Evolutionary conservation across 2,113 vertebrate genomes (phyloP).

Genomic region (Pelvicachromis taeniatus): DNA sequence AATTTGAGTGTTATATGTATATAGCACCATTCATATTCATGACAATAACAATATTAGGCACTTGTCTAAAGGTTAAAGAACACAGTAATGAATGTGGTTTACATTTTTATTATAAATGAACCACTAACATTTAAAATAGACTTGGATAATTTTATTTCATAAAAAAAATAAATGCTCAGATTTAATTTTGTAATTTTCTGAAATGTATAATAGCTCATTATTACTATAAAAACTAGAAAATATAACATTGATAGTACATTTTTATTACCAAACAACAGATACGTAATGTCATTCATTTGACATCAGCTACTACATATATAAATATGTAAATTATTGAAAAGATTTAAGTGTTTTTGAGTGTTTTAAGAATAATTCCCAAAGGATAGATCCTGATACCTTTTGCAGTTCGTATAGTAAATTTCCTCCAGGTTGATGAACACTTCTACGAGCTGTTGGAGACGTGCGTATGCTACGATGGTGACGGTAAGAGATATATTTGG

Average conservation of each 20-base stretch:
- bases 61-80: neutral
- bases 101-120: neutral
- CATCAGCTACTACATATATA: neutral
- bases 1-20: neutral
- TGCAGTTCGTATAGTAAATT: neutral
- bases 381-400: neutral
- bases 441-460: accelerated
- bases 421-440: neutral
- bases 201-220: neutral
- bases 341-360: neutral
- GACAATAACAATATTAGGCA: neutral
- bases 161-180: neutral
- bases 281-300: neutral
- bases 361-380: neutral
- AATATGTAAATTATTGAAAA: neutral
- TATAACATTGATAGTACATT: neutral
- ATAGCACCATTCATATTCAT: neutral
- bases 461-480: neutral
- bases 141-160: neutral
- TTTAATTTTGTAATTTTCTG: neutral
- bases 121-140: neutral
- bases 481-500: neutral
- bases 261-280: neutral
- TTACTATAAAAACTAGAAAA: neutral
- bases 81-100: neutral